Evolutionary conservation across 1,140 invertebrate species (phyloP), one percentile per base, ranked within the genome.

Genomic region (Calosoma granatense): DNA sequence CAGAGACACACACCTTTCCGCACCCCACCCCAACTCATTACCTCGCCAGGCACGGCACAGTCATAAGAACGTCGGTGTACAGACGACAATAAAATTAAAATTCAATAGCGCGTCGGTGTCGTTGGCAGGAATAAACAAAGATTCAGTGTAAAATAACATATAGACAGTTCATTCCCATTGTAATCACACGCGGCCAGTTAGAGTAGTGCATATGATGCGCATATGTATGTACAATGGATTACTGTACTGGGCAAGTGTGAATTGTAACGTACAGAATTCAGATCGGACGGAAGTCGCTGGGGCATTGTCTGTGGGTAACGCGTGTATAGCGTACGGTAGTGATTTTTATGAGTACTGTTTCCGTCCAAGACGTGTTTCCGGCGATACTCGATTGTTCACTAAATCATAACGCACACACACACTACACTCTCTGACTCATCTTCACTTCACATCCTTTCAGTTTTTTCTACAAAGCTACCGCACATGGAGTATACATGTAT

Each of bases 281-380:
- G 56, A 58, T 58, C 52, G 51, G 53, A 54, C 23, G 52, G 56
- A 58, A 54, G 52, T 58, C 30, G 52, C n/a, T 26, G 52, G 23
- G 22, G 26, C 36, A 47, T 47, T 47, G 41, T 11, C 41, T 47
- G 39, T 53, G 52, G 21, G 15, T 23, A 41, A 41, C 22, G 53
- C 56, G 56, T 58, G 56, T 22, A 54, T 30, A 3, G 20, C 23
- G 53, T 58, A 54, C 36, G 36, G 47, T 51, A 26, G 14, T 23
- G 30, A 12, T 22, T 58, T 58, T 58, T 53, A 58, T 19, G 52
- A 58, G 39, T 41, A 22, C 52, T 53, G 56, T 58, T 58, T 58
- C 56, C 56, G 56, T 51, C 36, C 22, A 58, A 58, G 41, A 47
- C 41, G 41, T 47, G 43, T 54, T 58, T 58, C 56, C 56, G 56